These are phyloP conservation scores for Apostichopus parvimensis DNA, from an alignment of 35 echinoderm and acorn worm species.

Conservation along the genomic window DNA sequence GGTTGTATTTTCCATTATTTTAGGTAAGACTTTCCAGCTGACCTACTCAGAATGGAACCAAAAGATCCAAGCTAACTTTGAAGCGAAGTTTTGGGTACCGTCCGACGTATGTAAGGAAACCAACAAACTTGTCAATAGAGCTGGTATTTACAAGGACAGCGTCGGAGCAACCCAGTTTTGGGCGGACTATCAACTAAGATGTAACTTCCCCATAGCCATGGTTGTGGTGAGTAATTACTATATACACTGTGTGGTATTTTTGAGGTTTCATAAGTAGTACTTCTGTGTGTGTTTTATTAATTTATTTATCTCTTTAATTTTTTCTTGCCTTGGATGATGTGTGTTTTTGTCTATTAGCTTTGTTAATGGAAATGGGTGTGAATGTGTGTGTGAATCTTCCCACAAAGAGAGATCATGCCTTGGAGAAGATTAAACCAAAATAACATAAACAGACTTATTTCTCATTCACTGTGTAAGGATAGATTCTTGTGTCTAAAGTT, in stretches of 20 bases:
- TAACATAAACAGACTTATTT: too few species aligned
- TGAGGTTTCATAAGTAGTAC: too few species aligned
- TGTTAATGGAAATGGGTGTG: too few species aligned
- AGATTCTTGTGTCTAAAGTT: too few species aligned
- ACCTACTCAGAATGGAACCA: conserved; percentile 88
- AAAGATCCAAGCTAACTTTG: conserved; percentile 90
- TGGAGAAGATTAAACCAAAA: too few species aligned
- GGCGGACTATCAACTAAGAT: conserved; percentile 94
- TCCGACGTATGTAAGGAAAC: conserved; percentile 65
- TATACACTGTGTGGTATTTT: background rate
- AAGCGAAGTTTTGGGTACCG: conserved; percentile 85
- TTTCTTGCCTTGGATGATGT: too few species aligned
- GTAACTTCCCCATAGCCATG: conserved; percentile 97
- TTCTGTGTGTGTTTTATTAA: too few species aligned
- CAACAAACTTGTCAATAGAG: conserved; percentile 83
- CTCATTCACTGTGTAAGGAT: too few species aligned
- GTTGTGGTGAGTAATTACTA: conserved; percentile 80
- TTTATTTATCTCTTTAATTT: too few species aligned
- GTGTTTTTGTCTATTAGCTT: too few species aligned
- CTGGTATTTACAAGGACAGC: conserved; percentile 94
- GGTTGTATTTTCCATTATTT: background rate
- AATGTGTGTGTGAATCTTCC: too few species aligned
- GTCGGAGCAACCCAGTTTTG: conserved; percentile 91
- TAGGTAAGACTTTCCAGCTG: conserved; percentile 71
- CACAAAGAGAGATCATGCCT: too few species aligned